phyloP scores from a whole-genome alignment of 1,140 invertebrate species.

The Campoletis sonorensis region DNA sequence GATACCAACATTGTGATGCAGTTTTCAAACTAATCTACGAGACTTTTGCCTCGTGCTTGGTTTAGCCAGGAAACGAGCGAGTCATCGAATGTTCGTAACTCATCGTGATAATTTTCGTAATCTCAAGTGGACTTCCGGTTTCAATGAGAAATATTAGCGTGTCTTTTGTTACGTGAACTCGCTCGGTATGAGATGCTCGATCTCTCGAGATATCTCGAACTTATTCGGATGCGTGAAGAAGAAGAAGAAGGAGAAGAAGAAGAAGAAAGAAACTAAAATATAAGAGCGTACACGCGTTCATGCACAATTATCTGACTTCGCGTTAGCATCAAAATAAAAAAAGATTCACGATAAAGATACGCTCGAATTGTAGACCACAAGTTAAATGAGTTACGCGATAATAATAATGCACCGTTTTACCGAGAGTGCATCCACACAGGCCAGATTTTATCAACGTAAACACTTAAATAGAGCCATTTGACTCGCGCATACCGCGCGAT shows the following conservation, averaged over 20 bases:
- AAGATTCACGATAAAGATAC: slow-evolving; percentile 29
- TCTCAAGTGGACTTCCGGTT: background rate
- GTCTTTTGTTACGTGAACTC: background rate
- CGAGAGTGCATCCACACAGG: slow-evolving; percentile 22
- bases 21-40: background rate
- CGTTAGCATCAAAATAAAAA: background rate
- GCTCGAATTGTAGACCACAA: background rate
- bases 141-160: background rate
- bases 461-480: slow-evolving; percentile 38
- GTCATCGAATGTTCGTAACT: background rate
- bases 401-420: slow-evolving; percentile 27
- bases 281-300: background rate
- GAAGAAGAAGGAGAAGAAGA: background rate
- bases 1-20: too few relatives aligned
- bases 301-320: background rate
- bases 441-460: slow-evolving; percentile 27
- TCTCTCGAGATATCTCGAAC: background rate
- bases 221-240: background rate
- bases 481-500: slow-evolving; percentile 28
- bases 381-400: slow-evolving; percentile 32
- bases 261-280: background rate
- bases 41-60: background rate
- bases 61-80: background rate
- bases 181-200: background rate
- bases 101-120: background rate